A percentile compares a stretch with the other conserved stretches of the same genome.
Conservation (phyloP, 23 tunicate genomes). For the Halocynthia roretzi region DNA sequence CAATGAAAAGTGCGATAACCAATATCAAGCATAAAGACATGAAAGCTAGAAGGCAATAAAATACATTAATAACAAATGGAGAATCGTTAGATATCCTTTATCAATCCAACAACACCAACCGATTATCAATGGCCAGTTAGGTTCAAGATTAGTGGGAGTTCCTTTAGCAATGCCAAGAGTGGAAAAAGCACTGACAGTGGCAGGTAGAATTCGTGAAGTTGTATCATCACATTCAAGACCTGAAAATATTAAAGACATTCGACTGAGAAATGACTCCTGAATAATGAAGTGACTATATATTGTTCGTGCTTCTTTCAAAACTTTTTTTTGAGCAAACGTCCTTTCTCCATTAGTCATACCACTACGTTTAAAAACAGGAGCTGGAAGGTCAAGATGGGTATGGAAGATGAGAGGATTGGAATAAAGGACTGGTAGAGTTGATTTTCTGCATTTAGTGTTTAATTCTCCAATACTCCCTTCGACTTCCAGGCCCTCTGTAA, state of each 20-base stretch:
- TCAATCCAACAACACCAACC: constrained; percentile 23
- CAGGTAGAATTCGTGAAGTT: constrained; percentile 51
- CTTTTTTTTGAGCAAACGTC: no score
- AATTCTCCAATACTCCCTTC: no score
- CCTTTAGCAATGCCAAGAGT: constrained; percentile 65
- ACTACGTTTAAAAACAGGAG: no score
- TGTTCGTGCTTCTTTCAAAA: no score
- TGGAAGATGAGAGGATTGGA: no score
- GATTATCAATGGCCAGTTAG: constrained; percentile 63
- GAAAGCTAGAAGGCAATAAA: constrained; percentile 5
- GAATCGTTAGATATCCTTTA: background rate
- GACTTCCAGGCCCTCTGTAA: no score
- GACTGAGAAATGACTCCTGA: background rate
- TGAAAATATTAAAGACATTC: constrained; percentile 1
- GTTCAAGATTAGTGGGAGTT: constrained; percentile 62
- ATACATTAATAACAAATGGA: background rate
- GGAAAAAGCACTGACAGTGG: constrained; percentile 43
- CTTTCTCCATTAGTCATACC: no score
- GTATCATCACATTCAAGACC: constrained; percentile 51
- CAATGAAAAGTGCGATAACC: constrained; percentile 66
- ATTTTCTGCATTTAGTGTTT: no score
- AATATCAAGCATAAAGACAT: constrained; percentile 47
- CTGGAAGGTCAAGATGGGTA: no score
- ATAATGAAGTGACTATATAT: no score
- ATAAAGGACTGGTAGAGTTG: no score